phyloP scores from a whole-genome alignment of 2,888 invertebrate species.

The Eupsilia transversa region DNA sequence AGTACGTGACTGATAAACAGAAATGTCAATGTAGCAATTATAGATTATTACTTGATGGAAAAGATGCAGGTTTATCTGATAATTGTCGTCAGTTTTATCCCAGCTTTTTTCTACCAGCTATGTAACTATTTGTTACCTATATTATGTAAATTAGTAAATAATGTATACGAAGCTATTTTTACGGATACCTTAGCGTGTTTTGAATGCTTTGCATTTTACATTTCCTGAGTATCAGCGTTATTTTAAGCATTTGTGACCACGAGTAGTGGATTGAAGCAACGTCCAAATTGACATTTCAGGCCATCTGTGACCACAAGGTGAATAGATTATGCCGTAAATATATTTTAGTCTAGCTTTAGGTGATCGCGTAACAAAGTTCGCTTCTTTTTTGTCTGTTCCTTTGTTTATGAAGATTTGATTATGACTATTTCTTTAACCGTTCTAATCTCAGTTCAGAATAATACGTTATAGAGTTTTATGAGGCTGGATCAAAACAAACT shows the following conservation, averaged over 20 bases:
- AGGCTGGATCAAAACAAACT: background rate
- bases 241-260: background rate
- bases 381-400: background rate
- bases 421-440: background rate
- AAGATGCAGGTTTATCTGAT: background rate
- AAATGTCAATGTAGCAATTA: no score
- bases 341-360: background rate
- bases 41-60: background rate
- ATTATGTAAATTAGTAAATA: background rate
- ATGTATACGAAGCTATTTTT: background rate
- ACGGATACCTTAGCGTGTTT: constrained; percentile 18
- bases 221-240: constrained; percentile 4
- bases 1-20: no score
- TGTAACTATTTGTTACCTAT: background rate
- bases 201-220: background rate
- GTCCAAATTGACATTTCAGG: constrained; percentile 7
- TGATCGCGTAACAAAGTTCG: background rate
- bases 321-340: background rate
- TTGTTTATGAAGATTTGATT: background rate
- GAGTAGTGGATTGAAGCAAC: background rate
- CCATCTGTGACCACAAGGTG: background rate
- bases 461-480: background rate
- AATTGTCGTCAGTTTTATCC: background rate
- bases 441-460: background rate
- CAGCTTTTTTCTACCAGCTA: background rate